Base-by-base conservation (phyloP, 2,113 vertebrate genomes). In the Saimiri boliviensis region DNA sequence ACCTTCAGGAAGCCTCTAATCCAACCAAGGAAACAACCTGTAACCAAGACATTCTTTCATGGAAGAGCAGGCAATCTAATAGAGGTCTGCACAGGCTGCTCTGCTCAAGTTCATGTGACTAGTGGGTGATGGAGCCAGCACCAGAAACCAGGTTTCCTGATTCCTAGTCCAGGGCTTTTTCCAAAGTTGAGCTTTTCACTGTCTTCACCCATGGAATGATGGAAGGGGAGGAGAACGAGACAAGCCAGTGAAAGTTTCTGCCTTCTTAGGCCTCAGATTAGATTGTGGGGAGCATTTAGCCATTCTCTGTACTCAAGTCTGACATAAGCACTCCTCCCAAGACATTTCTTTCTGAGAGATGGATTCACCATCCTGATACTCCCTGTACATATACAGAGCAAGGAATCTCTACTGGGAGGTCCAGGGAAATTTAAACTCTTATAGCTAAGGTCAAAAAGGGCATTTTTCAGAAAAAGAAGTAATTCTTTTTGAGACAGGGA, bases 391-490 rank as follows among this genome's bases (percentile, higher is more conserved):
- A 92, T 17, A 77, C 27, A 82, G 66, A 93, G 19, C 58, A 54
- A 94, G 17, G 49, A 81, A 82, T 82, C 37, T 74, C 60, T 82
- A 56, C 37, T 40, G 9, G 8, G 45, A 96, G 6, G 9, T 25
- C 14, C 45, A 92, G 40, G 32, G 9, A 91, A 79, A 84, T 47
- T 70, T 84, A 81, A 66, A 77, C 16, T 68, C 52, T 87, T 66
- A 94, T 45, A 86, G 17, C 27, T 47, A 96, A 94, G 35, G 21
- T 79, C 54, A 79, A 3, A 10, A 30, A 96, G 21, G 42, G 47
- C 27, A 93, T 45, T 32, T 25, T 96, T 95, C 27, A 40, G 58
- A 92, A 74, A 95, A 93, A 92, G 47, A 91, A 82, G 37, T 77
- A 40, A 86, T 80, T 89, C 74, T 87, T 96, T 94, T 40, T 81